Evolutionary conservation across 1,140 invertebrate genomes (phyloP), one percentile per base, ranked within the genome.

Genomic region (Protaetia brevitarsis): DNA sequence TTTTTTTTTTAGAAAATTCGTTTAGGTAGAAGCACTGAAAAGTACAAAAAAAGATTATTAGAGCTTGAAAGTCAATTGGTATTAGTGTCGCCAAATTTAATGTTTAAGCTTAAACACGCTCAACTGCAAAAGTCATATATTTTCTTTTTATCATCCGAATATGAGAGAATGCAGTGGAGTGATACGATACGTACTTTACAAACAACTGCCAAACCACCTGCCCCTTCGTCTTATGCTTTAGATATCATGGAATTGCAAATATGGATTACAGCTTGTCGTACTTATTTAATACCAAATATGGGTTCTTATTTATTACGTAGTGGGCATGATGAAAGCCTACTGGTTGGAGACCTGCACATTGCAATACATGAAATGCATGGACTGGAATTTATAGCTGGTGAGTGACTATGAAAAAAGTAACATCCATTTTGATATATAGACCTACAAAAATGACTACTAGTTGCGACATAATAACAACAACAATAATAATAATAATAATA

Each of bases 61-160:
- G 94, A 95, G 78, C 79, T 95, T 34, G 94, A 97, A 79, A 92
- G 90, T 8, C 91, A 94, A 79, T 80, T 97, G 68, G 91, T 96
- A 57, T 81, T 96, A 69, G 91, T 92, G 19, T 94, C 93, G 2
- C 95, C 95, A 5, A 94, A 94, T 81, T 80, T 97, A 66, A 86
- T 94, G 36, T 89, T 96, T 76, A 84, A 89, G 71, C 84, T 93
- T 41, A 83, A 84, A 31, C 84, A 90, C 63, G 89, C 87, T 72
- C 81, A 82, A 66, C 82, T 83, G 57, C 84, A 85, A 64, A 86
- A 90, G 69, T 80, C 86, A 13, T 91, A 93, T 74, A 90, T 89
- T 28, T 95, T 97, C 78, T 95, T 96, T 78, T 82, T 97, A 67
- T 94, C 93, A 64, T 96, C 94, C 0, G 93, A 97, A 80, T 97